Evolutionary conservation across 2,113 vertebrate genomes (phyloP), one percentile per base, ranked within the genome.

Genomic region (Scytalopus superciliaris): DNA sequence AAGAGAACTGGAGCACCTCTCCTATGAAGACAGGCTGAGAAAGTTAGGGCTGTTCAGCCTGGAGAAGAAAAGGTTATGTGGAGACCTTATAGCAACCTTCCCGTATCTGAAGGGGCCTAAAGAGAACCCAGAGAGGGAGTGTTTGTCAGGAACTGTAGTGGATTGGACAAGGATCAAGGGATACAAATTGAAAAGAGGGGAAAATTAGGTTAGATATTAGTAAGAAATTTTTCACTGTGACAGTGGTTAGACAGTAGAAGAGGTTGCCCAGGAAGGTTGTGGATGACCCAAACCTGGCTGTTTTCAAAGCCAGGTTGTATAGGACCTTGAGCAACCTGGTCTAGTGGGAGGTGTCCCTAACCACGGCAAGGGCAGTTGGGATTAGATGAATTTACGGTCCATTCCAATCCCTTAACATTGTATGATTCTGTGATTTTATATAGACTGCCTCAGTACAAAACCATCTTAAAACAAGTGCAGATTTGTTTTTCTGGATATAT

Each of bases 311-410:
- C 31, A 59, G 24, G 24, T 3, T 50, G 37, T 35, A 7, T 18
- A 31, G 40, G 12, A 13, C 21, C 52, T 31, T 25, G 19, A 25
- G 25, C 44, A 68, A 25, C 17, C 5, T 42, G 15, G 28, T 30
- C 30, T 13, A 30, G 50, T 14, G 25, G 25, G 60, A 56, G 24
- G 18, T 49, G 16, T 8, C 30, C 42, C 28, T 57, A 30, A 24
- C 14, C 35, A 24, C 0, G 4, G 24, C 59, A 56, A 12, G 19
- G 30, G 25, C 49, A 27, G 8, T 2, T 42, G 44, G 27, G 11
- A 37, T 14, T 7, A 23, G 22, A 27, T 52, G 17, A 22, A 33
- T 44, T 44, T 12, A 33, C 22, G 33, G 33, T 77, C 33, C 33
- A 15, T 45, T 77, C 39, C 52, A 60, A 19, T 9, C 33, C 7